Conservation (phyloP, 2,888 invertebrate genomes). For the Nemoura dubitans region DNA sequence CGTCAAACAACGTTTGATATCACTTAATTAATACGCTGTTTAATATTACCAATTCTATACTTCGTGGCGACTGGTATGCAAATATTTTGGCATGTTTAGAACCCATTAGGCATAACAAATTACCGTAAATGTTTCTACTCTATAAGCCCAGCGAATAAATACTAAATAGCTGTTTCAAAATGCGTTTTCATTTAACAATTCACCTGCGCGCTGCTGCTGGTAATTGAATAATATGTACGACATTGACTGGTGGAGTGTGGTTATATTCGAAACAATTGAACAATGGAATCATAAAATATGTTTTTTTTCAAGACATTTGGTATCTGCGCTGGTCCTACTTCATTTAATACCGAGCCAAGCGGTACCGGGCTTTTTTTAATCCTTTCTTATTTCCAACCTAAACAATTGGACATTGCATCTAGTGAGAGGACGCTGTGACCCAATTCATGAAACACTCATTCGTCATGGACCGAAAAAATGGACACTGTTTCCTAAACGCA, state of each 20-base stretch:
- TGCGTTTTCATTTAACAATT: slow-evolving; percentile 17
- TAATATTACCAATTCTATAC: slow-evolving; percentile 8
- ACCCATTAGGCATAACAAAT: slow-evolving; percentile 20
- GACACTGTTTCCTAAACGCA: background rate
- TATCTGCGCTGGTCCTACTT: background rate
- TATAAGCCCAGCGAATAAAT: background rate
- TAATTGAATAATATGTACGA: slow-evolving; percentile 19
- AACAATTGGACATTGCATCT: slow-evolving; percentile 7
- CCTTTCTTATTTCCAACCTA: background rate
- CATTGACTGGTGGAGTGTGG: background rate
- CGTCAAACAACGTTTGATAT: background rate
- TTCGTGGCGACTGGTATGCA: slow-evolving; percentile 23
- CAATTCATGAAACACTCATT: background rate
- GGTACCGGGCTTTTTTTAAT: background rate
- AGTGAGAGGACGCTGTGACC: background rate
- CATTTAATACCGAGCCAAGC: background rate
- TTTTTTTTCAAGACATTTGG: slow-evolving; percentile 21
- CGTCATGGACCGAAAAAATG: background rate
- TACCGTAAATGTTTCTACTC: background rate
- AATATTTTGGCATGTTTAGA: slow-evolving; percentile 9
- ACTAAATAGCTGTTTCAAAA: slow-evolving; percentile 13
- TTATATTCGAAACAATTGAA: slow-evolving; percentile 17
- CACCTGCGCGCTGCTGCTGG: background rate
- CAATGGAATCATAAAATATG: slow-evolving; percentile 31
- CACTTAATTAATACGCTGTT: background rate